phyloP scores from a whole-genome alignment of 2,797 vertebrate genomes.

The Falco columbarius region DNA sequence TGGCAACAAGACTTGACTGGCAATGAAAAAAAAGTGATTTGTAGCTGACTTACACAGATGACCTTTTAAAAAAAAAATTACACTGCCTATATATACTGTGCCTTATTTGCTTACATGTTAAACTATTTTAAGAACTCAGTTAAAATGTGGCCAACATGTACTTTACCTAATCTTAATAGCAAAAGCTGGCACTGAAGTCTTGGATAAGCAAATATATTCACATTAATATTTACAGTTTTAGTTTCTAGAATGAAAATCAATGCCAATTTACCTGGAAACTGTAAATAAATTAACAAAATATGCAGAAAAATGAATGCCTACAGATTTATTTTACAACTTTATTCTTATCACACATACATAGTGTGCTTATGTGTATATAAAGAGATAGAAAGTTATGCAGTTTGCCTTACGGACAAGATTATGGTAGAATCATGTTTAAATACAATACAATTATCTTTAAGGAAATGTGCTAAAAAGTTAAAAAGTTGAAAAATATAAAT shows the following conservation, averaged over 20 bases:
- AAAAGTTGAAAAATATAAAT: not conserved
- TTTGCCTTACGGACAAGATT: not conserved
- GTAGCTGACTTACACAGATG: not conserved
- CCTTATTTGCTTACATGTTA: constrained; percentile 36
- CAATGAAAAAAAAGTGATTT: not conserved
- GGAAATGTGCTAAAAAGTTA: not conserved
- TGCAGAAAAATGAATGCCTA: not conserved
- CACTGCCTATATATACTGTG: not conserved
- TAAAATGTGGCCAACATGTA: constrained; percentile 20
- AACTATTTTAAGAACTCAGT: constrained; percentile 19
- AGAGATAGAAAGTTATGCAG: not conserved
- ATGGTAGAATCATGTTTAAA: not conserved
- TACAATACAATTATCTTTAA: not conserved
- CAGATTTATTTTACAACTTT: not conserved
- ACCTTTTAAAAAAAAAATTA: not conserved
- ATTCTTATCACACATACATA: not conserved
- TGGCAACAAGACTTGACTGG: not conserved
- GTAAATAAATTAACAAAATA: not conserved
- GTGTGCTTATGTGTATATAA: fast-evolving
- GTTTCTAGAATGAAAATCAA: not conserved
- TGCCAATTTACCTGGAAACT: not conserved
- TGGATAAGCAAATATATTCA: constrained; percentile 22
- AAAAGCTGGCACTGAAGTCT: constrained; percentile 37
- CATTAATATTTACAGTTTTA: not conserved
- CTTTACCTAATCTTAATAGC: constrained; percentile 57